Evolutionary conservation across 1,140 invertebrate genomes (phyloP).

Genomic region (Calosoma granatense): DNA sequence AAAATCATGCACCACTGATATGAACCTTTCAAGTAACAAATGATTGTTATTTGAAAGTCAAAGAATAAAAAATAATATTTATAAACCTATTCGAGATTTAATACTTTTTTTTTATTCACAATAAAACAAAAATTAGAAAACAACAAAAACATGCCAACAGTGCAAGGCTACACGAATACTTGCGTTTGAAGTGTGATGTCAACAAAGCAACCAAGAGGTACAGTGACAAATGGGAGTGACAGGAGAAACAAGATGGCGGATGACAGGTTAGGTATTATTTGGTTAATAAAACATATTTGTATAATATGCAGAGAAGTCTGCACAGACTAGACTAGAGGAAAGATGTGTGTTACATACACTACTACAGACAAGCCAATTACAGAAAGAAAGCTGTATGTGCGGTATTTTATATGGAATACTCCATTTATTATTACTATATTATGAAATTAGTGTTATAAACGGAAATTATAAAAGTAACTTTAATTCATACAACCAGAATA

Average conservation of each 20-base stretch:
- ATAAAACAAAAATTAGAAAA: neutral
- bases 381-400: too few species aligned
- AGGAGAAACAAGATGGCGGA: neutral
- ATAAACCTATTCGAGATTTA: neutral
- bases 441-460: too few species aligned
- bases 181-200: neutral
- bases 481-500: too few species aligned
- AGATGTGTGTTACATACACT: too few species aligned
- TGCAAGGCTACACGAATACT: neutral
- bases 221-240: neutral
- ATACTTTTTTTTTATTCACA: neutral
- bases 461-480: too few species aligned
- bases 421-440: too few species aligned
- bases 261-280: neutral
- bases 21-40: neutral
- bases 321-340: neutral
- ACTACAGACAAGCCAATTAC: neutral
- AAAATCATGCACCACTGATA: constrained; percentile 17
- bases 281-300: neutral
- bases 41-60: neutral
- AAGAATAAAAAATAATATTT: neutral
- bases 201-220: neutral
- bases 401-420: too few species aligned
- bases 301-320: neutral
- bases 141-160: neutral